These are phyloP conservation scores for Drosophila littoralis DNA, from an alignment of 1,140 invertebrate genomes.

Conservation along the genomic window DNA sequence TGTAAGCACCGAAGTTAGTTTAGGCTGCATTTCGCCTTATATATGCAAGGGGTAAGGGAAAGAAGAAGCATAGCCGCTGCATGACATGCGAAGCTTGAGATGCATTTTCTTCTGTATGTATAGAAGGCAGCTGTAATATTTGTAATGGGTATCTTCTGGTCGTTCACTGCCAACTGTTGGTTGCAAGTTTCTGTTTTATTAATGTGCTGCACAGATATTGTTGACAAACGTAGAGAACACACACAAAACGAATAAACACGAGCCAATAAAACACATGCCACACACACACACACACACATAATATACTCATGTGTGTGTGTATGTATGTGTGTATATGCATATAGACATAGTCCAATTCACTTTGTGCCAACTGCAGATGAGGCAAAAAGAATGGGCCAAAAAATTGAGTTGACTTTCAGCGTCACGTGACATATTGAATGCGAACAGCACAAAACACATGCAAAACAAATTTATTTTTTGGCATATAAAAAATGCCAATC, in stretches of 20 bases:
- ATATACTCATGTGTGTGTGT: neutral
- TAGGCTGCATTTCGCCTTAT: too few relatives aligned
- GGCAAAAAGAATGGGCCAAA: conserved; percentile 26
- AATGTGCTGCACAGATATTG: conserved; percentile 63
- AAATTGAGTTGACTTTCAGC: conserved; percentile 64
- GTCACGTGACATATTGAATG: conserved; percentile 68
- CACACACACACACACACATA: conserved; percentile 7
- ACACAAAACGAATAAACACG: conserved; percentile 14
- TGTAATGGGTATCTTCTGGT: too few relatives aligned
- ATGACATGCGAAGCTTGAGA: too few relatives aligned
- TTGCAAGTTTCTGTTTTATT: conserved; percentile 63
- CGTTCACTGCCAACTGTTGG: too few relatives aligned
- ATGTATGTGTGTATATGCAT: neutral
- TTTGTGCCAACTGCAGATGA: conserved; percentile 64
- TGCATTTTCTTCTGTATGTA: too few relatives aligned
- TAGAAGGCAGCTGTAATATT: too few relatives aligned
- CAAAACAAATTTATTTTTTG: conserved; percentile 61
- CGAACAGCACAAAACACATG: conserved; percentile 1
- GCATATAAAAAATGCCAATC: conserved; percentile 62
- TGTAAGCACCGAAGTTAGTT: too few relatives aligned
- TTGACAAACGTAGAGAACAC: conserved; percentile 33
- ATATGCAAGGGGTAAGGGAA: too few relatives aligned
- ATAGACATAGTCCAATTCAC: conserved; percentile 7
- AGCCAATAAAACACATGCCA: neutral
- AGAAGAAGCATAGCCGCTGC: too few relatives aligned